These are phyloP conservation scores for Candoia aspera DNA, from an alignment of 2,113 vertebrate genomes.

Conservation along the genomic window DNA sequence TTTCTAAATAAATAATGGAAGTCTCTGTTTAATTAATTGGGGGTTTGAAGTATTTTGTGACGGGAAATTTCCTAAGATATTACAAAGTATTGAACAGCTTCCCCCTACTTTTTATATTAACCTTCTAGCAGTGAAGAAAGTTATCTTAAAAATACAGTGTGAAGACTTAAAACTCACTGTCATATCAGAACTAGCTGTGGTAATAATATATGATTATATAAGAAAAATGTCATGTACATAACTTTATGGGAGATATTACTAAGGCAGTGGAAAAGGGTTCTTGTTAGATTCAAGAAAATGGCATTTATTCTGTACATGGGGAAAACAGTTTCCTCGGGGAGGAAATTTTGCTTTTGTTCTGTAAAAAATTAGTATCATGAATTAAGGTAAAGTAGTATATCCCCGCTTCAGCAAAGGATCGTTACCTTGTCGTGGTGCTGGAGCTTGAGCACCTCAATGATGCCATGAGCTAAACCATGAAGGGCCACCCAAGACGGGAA, in stretches of 20 bases:
- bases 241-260: not conserved
- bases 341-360: not conserved
- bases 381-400: not conserved
- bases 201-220: not conserved
- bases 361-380: not conserved
- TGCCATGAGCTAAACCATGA: no score
- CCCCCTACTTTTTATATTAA: not conserved
- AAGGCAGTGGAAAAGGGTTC: not conserved
- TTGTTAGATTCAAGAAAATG: not conserved
- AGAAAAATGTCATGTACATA: not conserved
- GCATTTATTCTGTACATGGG: not conserved
- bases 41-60: not conserved
- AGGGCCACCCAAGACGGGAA: no score
- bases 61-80: not conserved
- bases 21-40: not conserved
- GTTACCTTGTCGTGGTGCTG: no score
- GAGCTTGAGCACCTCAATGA: no score
- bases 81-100: not conserved
- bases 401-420: no score
- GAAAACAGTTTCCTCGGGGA: not conserved
- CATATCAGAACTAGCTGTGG: no score
- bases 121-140: not conserved
- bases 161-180: not conserved
- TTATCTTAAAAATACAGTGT: not conserved
- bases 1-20: not conserved